Conservation (phyloP, 2,888 invertebrate species). For the Mactromeris polynyma region DNA sequence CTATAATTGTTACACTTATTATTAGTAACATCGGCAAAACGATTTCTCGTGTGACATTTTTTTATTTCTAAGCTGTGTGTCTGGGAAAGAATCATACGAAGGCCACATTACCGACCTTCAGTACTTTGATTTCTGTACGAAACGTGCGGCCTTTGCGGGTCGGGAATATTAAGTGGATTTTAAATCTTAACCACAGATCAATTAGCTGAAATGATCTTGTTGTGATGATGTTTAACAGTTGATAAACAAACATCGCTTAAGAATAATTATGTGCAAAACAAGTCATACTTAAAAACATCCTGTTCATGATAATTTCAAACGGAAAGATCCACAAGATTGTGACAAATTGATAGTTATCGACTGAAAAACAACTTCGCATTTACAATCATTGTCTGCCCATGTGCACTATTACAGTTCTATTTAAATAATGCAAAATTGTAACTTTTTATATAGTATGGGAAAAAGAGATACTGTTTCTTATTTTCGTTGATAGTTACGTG, state of each 20-base stretch:
- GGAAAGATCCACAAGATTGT: background rate
- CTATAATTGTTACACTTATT: background rate
- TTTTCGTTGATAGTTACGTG: no score
- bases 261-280: background rate
- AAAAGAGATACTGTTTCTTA: no score
- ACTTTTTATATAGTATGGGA: background rate
- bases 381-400: background rate
- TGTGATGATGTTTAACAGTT: background rate
- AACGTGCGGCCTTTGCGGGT: background rate
- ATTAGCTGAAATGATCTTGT: background rate
- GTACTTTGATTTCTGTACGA: background rate
- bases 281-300: background rate
- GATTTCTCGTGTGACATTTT: background rate
- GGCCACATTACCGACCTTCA: background rate
- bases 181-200: background rate
- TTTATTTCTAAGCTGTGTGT: background rate
- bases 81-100: background rate
- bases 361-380: background rate
- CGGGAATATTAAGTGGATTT: background rate
- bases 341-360: background rate
- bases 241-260: background rate
- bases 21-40: background rate
- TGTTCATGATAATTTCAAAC: background rate
- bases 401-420: no score
- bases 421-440: no score